Evolutionary conservation across 2,113 vertebrate species (phyloP).

Genomic region (Sapayoa aenigma): DNA sequence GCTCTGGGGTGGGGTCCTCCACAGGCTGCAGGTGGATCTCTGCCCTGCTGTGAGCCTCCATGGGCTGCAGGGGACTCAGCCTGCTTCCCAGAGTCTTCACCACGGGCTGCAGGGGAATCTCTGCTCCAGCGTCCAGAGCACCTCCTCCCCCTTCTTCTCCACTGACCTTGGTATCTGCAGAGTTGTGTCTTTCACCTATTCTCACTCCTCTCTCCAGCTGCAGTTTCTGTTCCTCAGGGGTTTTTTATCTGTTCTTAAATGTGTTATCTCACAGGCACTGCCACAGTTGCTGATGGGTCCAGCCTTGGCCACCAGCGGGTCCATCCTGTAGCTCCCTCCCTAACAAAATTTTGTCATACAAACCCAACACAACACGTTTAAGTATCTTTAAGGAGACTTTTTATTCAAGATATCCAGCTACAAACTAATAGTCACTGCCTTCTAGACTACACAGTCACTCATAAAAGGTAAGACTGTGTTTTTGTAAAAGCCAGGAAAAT

Average conservation of each 20-base stretch:
- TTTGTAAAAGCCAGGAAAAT: background rate
- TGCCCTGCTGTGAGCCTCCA: background rate
- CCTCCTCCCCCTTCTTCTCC: background rate
- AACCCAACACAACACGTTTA: background rate
- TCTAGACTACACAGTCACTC: background rate
- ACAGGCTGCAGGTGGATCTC: background rate
- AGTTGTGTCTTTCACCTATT: background rate
- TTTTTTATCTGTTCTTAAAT: background rate
- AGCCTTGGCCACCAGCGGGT: background rate
- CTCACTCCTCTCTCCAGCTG: background rate
- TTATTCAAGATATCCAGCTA: background rate
- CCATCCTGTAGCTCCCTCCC: accelerated
- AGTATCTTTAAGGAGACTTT: background rate
- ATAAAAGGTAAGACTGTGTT: background rate
- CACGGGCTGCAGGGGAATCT: background rate
- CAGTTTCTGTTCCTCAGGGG: background rate
- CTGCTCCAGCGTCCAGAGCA: accelerated
- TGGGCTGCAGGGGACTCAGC: background rate
- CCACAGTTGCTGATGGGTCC: background rate
- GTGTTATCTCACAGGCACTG: background rate
- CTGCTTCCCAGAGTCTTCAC: background rate
- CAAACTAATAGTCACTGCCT: background rate
- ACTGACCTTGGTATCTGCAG: background rate
- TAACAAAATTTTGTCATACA: background rate
- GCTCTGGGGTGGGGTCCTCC: background rate